phyloP scores from a whole-genome alignment of 1,140 invertebrate species.

The Drosophila virilis region DNA sequence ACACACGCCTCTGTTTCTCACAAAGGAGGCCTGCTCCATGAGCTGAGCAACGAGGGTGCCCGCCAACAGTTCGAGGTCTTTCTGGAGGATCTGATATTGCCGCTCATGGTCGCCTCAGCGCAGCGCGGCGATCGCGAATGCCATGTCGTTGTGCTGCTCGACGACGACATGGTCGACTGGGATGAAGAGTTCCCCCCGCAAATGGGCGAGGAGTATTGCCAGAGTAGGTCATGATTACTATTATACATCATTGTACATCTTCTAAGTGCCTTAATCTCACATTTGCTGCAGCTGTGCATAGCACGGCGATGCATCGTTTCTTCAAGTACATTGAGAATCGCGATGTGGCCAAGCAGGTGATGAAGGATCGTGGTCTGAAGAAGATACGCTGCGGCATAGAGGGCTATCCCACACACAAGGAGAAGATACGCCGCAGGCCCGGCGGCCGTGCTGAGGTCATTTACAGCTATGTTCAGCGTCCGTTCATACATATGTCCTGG shows the following conservation, averaged over 20 bases:
- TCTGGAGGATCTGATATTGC: conserved; percentile 97
- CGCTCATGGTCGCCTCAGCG: conserved; percentile 97
- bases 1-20: conserved; percentile 57
- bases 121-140: conserved; percentile 95
- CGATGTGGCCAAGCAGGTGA: conserved; percentile 99
- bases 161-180: conserved; percentile 99
- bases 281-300: conserved; percentile 89
- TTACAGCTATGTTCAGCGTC: conserved; percentile 99
- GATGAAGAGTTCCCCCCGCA: conserved; percentile 99
- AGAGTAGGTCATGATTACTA: conserved; percentile 87
- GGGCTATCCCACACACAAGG: conserved; percentile 99
- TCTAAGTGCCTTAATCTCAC: not conserved
- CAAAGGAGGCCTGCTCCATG: conserved; percentile 96
- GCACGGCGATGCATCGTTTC: conserved; percentile 97
- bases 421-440: conserved; percentile 96
- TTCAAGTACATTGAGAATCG: conserved; percentile 99
- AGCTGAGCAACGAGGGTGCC: conserved; percentile 99
- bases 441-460: conserved; percentile 96
- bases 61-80: conserved; percentile 98
- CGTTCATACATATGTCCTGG: conserved; percentile 99
- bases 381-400: conserved; percentile 99
- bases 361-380: conserved; percentile 99
- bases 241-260: not conserved
- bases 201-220: conserved; percentile 99
- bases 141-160: conserved; percentile 97